A percentile compares a stretch with the other conserved stretches of the same genome.
These are phyloP conservation scores for Laticauda laticaudata DNA, from an alignment of 2,113 vertebrate genomes.

Conservation along the genomic window DNA sequence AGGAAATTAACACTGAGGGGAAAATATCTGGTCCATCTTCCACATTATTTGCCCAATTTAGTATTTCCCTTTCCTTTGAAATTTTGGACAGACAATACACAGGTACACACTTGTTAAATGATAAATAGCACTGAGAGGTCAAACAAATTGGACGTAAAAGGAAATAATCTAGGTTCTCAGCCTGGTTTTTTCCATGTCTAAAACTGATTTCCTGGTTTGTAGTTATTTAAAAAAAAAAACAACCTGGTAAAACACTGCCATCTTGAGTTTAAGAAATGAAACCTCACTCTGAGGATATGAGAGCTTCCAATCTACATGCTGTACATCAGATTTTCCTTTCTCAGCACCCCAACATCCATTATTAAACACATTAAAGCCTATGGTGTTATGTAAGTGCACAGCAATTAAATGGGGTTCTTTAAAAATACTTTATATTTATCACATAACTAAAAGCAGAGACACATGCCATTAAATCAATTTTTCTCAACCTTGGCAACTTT, in stretches of 20 bases:
- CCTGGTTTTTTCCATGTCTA: background rate
- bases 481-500: too few relatives aligned
- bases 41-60: background rate
- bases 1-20: background rate
- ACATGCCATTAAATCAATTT: background rate
- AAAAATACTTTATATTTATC: background rate
- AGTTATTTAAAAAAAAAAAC: background rate
- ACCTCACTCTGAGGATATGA: background rate
- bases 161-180: background rate
- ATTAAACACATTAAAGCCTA: background rate
- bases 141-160: background rate
- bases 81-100: background rate
- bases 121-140: background rate
- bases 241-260: slow-evolving; percentile 50
- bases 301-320: background rate
- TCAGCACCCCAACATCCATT: background rate
- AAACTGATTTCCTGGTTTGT: background rate
- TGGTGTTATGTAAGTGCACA: background rate
- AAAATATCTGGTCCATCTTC: background rate
- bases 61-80: background rate
- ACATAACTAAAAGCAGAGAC: background rate
- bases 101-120: background rate
- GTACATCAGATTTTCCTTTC: background rate
- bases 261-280: slow-evolving; percentile 40
- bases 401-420: background rate